A percentile compares a stretch with the other conserved stretches of the same genome.
phyloP scores from a whole-genome alignment of 2,888 invertebrate genomes.

The Rotaria sp. region DNA sequence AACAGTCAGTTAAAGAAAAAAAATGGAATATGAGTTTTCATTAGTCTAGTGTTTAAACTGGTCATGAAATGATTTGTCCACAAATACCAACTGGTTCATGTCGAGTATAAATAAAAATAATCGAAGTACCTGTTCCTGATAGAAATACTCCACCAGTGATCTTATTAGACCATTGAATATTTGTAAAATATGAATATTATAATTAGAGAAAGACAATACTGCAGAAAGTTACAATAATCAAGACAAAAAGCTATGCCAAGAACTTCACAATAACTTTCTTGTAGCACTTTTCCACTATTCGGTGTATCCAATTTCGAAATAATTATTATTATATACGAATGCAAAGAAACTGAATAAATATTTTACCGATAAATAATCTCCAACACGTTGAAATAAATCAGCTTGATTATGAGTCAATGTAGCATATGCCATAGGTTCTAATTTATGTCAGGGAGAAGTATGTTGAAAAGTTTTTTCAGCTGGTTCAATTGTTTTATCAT shows the following conservation, averaged over 20 bases:
- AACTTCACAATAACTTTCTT: not conserved
- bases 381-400: conserved; percentile 11
- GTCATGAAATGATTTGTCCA: conserved; percentile 30
- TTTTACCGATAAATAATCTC: conserved; percentile 32
- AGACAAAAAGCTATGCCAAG: not conserved
- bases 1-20: not conserved
- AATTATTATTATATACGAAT: not conserved
- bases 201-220: not conserved
- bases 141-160: not conserved
- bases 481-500: conserved; percentile 49
- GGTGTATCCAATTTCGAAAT: conserved; percentile 42
- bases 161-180: not conserved
- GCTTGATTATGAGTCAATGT: conserved; percentile 29
- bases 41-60: not conserved
- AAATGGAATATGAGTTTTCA: not conserved
- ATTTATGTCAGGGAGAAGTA: conserved; percentile 59
- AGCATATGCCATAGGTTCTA: conserved; percentile 54
- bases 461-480: conserved; percentile 47
- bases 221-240: not conserved
- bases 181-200: not conserved
- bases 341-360: not conserved
- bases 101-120: conserved; percentile 42
- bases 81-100: not conserved
- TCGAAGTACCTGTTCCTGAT: conserved; percentile 68
- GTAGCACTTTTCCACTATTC: conserved; percentile 33